Evolutionary conservation across 2,113 vertebrate species (phyloP).

Genomic region (Leucoraja erinaceus): DNA sequence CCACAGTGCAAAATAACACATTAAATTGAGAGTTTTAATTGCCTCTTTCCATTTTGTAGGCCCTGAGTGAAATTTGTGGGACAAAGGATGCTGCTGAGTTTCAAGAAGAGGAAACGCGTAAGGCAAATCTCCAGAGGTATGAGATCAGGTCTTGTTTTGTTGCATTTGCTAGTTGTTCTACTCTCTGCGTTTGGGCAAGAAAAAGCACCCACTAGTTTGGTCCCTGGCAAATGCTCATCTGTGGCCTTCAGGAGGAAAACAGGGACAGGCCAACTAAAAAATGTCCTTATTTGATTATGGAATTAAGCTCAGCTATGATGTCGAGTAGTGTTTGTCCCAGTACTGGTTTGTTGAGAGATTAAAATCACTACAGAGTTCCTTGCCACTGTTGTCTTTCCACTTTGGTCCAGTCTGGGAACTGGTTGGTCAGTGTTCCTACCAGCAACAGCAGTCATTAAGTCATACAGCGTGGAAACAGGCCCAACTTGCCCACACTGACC

Average conservation of each 20-base stretch:
- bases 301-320: no score
- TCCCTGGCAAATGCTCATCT: not conserved
- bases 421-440: not conserved
- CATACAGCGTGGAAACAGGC: no score
- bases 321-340: not conserved
- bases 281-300: no score
- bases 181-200: not conserved
- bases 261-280: no score
- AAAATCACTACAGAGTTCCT: not conserved
- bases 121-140: conserved; percentile 88
- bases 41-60: conserved; percentile 47
- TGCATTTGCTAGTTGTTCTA: not conserved
- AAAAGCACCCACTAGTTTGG: not conserved
- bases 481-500: no score
- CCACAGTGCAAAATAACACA: not conserved
- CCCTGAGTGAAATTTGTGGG: conserved; percentile 61
- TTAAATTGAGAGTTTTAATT: not conserved
- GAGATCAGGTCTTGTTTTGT: not conserved
- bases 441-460: no score
- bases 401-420: not conserved
- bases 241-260: not conserved
- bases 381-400: not conserved
- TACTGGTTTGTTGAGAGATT: no score
- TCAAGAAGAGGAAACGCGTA: conserved; percentile 76
- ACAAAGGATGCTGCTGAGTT: conserved; percentile 48